Evolutionary conservation across 2,888 invertebrate genomes (phyloP), one percentile per base, ranked within the genome.

Genomic region (Lepetodrilus schrolli): DNA sequence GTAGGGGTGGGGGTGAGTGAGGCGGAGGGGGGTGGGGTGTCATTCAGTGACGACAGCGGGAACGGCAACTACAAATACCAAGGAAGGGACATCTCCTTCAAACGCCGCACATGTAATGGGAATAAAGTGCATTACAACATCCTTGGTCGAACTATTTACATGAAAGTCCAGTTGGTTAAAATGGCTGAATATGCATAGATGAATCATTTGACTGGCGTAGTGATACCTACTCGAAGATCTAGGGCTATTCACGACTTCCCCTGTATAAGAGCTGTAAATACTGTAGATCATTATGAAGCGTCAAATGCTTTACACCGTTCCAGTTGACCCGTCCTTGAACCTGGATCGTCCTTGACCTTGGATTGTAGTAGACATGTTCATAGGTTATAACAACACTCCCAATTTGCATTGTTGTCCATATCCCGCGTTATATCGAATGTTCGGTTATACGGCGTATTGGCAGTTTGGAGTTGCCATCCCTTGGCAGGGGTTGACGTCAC

Each of bases 401-500:
- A 30, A 30, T 26, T 34, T 17, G 34, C 58, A 58, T 17, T 30
- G 58, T 34, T 58, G 58, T 30, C 58, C 58, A 26, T 34, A 17
- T 34, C 17, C 34, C 30, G 58, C 58, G 34, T 7, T 58, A 58
- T 58, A 58, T 23, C 30, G 58, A 58, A 34, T 17, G 30, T 34
- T n/a, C 58, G 30, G 17, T 17, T 30, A 58, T 13, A 58, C 58
- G 34, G n/a, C n/a, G n/a, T n/a, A 8, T 58, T 34, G 58, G 58
- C 58, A 58, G 34, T 58, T 58, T 21, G 26, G 34, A 58, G 58
- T 58, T 58, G 30, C 58, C 68, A 68, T n/a, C 47, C 13, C 47
- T 68, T 23, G 13, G 68, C 43, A 23, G 23, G 68, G n/a, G 49
- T 26, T 66, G 72, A 72, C 72, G 72, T 72, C 72, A 72, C 36